These are phyloP conservation scores for Parthenolecanium corni DNA, from an alignment of 2,888 invertebrate genomes.

Conservation along the genomic window DNA sequence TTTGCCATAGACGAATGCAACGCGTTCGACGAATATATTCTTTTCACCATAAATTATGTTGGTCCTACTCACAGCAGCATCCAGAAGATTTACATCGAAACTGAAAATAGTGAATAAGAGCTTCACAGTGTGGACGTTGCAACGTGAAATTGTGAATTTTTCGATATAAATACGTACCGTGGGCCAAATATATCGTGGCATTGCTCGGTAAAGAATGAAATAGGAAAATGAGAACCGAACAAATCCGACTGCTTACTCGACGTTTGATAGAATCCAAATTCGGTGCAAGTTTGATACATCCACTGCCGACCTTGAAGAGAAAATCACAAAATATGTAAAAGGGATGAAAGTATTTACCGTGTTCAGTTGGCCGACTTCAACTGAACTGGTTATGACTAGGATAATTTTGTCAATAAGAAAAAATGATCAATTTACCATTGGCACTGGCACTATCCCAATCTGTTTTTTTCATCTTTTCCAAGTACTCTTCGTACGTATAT, in stretches of 20 bases:
- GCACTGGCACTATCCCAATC: slow-evolving; percentile 53
- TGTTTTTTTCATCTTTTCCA: slow-evolving; percentile 52
- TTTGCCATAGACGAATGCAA: slow-evolving; percentile 77
- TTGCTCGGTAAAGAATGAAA: slow-evolving; percentile 66
- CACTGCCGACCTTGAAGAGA: slow-evolving; percentile 58
- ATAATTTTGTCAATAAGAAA: too few relatives aligned
- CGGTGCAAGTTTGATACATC: slow-evolving; percentile 91
- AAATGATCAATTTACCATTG: slow-evolving; percentile 42
- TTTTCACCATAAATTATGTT: slow-evolving; percentile 68
- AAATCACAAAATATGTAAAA: too few relatives aligned
- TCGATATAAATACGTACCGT: slow-evolving; percentile 41
- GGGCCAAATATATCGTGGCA: slow-evolving; percentile 73
- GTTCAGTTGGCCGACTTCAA: too few relatives aligned
- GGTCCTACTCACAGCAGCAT: slow-evolving; percentile 52
- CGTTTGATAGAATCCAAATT: slow-evolving; percentile 91
- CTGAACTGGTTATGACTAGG: too few relatives aligned
- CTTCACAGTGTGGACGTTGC: too few relatives aligned
- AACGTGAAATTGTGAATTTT: too few relatives aligned
- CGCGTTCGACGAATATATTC: slow-evolving; percentile 54
- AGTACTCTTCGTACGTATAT: slow-evolving; percentile 66
- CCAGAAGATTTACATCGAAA: not conserved
- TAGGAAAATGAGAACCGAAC: slow-evolving; percentile 65
- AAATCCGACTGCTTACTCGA: slow-evolving; percentile 51
- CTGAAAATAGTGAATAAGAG: not conserved
- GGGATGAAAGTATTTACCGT: too few relatives aligned